Conservation (phyloP, 2,888 invertebrate genomes). For the Petrophora chlorosata region DNA sequence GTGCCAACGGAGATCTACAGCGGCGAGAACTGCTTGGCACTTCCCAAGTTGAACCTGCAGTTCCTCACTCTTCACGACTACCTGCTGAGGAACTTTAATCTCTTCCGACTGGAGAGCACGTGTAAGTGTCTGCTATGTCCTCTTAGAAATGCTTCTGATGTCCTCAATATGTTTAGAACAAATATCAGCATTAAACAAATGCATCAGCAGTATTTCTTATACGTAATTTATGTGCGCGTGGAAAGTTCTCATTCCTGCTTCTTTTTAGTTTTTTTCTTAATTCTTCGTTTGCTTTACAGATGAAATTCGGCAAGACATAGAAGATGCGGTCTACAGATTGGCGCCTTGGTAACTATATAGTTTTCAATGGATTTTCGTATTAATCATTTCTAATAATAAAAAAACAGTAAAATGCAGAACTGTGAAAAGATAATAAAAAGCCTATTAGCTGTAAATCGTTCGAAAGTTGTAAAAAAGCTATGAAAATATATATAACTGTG, state of each 20-base stretch:
- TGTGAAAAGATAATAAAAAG: too few species aligned
- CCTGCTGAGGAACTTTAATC: slow-evolving; percentile 96
- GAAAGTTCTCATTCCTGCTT: too few species aligned
- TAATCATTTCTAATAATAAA: too few species aligned
- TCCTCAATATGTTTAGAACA: too few species aligned
- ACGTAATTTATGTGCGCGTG: too few species aligned
- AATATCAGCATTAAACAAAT: too few species aligned
- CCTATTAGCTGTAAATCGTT: too few species aligned
- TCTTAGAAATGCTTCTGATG: too few species aligned
- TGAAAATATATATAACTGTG: neutral
- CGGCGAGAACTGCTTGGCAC: slow-evolving; percentile 96
- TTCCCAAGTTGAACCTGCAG: slow-evolving; percentile 98
- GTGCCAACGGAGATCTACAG: slow-evolving; percentile 99
- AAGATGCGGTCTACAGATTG: slow-evolving; percentile 97
- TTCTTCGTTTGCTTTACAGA: slow-evolving; percentile 81
- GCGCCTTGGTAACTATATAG: slow-evolving; percentile 92
- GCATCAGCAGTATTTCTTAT: too few species aligned
- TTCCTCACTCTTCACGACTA: slow-evolving; percentile 99
- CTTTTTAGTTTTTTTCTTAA: too few species aligned
- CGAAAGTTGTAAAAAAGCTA: neutral
- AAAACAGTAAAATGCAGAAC: too few species aligned
- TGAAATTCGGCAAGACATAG: slow-evolving; percentile 99
- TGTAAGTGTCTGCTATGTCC: too few species aligned
- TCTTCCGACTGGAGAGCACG: slow-evolving; percentile 98
- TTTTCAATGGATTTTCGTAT: neutral